A percentile compares a stretch with the other conserved stretches of the same genome.
Conservation (phyloP, 2,888 invertebrate species). For the Amorpha juglandis region DNA sequence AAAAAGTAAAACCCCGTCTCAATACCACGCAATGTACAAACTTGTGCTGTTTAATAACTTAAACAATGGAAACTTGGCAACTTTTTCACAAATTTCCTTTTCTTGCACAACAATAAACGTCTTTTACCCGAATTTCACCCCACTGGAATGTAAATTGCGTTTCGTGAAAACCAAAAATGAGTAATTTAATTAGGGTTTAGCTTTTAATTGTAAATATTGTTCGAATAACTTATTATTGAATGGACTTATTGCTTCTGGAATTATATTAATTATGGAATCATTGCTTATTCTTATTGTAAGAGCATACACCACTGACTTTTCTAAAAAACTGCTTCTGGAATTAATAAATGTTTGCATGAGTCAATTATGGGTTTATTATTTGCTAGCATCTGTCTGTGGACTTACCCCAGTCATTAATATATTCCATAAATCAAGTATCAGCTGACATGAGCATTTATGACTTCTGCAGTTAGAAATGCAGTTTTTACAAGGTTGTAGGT, state of each 20-base stretch:
- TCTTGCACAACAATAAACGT: background rate
- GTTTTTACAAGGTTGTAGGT: no score
- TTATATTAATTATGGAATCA: no score
- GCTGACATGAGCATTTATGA: no score
- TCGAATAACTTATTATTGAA: background rate
- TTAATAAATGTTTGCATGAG: no score
- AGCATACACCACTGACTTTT: no score
- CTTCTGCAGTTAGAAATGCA: no score
- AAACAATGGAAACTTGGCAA: slow-evolving; percentile 2
- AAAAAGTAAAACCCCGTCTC: background rate
- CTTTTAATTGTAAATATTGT: slow-evolving; percentile 1
- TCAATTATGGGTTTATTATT: no score
- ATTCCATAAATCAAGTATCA: no score
- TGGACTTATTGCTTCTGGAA: background rate
- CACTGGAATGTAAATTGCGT: slow-evolving; percentile 10
- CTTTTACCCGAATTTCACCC: background rate
- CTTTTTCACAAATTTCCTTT: slow-evolving; percentile 12
- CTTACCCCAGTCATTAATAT: no score
- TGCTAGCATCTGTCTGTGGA: no score
- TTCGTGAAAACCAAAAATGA: slow-evolving; percentile 11
- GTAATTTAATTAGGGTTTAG: slow-evolving; percentile 3
- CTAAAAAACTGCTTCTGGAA: no score
- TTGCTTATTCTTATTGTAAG: no score
- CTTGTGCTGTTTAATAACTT: background rate
- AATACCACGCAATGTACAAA: background rate